phyloP scores from a whole-genome alignment of 2,797 vertebrate species.

The Sylvilagus floridanus region DNA sequence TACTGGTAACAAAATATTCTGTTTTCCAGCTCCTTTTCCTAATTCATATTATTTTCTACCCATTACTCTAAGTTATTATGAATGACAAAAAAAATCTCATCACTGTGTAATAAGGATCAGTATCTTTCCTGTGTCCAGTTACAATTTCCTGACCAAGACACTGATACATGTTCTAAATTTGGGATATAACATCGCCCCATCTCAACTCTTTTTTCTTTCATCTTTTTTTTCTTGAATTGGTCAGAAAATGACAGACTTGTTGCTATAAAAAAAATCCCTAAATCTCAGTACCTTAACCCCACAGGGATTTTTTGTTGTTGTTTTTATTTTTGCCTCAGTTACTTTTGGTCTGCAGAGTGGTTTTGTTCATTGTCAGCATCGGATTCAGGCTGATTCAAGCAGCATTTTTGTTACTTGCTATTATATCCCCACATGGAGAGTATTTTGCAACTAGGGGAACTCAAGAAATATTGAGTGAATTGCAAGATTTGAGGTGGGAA shows the following conservation, averaged over 20 bases:
- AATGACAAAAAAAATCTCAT: not conserved
- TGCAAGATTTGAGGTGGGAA: not conserved
- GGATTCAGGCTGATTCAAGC: not conserved
- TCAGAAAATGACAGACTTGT: not conserved
- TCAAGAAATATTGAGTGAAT: not conserved
- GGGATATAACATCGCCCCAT: not conserved
- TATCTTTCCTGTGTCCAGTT: not conserved
- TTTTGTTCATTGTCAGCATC: rapidly evolving
- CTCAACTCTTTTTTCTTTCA: not conserved
- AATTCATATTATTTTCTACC: not conserved
- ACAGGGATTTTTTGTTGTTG: not conserved
- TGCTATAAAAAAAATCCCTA: not conserved
- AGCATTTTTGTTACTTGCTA: not conserved
- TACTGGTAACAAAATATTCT: not conserved
- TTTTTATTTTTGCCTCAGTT: not conserved
- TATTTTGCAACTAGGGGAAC: not conserved
- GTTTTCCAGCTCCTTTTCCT: not conserved
- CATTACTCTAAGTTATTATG: not conserved
- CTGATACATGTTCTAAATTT: not conserved
- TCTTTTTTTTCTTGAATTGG: not conserved
- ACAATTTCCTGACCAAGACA: not conserved
- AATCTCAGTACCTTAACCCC: not conserved
- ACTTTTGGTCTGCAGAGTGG: not conserved
- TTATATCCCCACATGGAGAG: not conserved
- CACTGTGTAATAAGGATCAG: not conserved